These are phyloP conservation scores for Hydrophis major DNA, from an alignment of 2,797 vertebrate genomes.

Conservation along the genomic window DNA sequence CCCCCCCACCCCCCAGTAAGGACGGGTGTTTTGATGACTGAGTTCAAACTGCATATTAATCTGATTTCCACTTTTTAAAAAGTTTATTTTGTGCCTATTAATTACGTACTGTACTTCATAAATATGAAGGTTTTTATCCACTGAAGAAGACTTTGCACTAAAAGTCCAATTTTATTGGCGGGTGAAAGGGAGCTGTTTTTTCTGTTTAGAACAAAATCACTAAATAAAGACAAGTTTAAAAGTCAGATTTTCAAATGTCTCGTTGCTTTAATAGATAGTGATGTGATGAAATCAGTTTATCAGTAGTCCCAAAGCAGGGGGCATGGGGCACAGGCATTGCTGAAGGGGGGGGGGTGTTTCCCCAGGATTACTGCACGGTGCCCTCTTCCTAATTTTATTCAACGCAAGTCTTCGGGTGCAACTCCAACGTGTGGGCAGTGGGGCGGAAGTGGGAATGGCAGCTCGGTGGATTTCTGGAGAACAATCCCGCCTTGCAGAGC, in stretches of 20 bases:
- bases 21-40: neutral
- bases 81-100: slow-evolving; percentile 3
- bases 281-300: too few species aligned
- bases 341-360: too few species aligned
- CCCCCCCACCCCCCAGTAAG: neutral
- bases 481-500: neutral
- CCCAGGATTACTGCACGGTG: neutral
- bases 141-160: slow-evolving; percentile 19
- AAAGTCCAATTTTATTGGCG: neutral
- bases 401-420: neutral
- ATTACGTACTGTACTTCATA: slow-evolving; percentile 28
- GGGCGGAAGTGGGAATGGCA: too few species aligned
- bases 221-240: slow-evolving; percentile 9
- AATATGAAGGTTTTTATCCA: slow-evolving; percentile 14
- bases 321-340: too few species aligned
- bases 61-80: neutral
- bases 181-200: neutral
- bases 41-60: neutral
- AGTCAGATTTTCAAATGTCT: neutral
- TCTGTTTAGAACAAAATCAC: slow-evolving; percentile 24
- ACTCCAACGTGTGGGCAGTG: neutral
- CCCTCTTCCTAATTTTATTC: neutral
- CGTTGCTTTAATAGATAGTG: neutral
- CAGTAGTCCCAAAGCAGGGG: too few species aligned
- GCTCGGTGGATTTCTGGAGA: neutral